Evolutionary conservation across 2,888 invertebrate genomes (phyloP).

Genomic region (Nesidiocoris tenuis): DNA sequence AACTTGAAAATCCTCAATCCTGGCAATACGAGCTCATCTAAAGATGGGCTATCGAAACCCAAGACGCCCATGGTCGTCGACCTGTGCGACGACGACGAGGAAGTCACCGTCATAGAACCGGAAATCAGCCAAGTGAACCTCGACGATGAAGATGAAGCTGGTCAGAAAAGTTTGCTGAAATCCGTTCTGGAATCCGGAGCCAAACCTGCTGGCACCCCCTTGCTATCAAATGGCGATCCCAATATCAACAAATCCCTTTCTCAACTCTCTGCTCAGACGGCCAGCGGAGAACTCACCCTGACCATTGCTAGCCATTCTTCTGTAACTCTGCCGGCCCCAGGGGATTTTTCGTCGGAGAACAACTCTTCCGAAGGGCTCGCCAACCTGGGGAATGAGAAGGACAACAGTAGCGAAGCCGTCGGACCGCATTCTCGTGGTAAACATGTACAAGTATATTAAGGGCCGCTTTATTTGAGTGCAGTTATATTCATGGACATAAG

Average conservation of each 20-base stretch:
- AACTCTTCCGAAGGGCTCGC: not conserved
- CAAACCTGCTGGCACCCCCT: not conserved
- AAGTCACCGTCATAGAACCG: conserved; percentile 22
- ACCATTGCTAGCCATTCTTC: conserved; percentile 6
- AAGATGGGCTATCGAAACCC: not conserved
- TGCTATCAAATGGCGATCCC: not conserved
- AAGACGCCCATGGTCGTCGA: not conserved
- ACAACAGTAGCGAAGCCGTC: not conserved
- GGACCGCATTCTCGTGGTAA: conserved; percentile 4
- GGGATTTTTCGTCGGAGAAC: conserved; percentile 1
- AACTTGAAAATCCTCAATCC: not conserved
- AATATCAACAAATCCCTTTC: not conserved
- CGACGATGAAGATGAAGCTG: not conserved
- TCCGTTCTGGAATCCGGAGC: not conserved
- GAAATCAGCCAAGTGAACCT: conserved; percentile 8
- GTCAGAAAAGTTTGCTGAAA: not conserved
- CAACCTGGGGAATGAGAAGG: not conserved
- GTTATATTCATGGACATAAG: not conserved
- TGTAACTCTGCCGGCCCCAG: conserved; percentile 20
- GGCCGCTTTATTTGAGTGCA: not conserved
- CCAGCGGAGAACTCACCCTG: not conserved
- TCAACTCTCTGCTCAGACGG: not conserved
- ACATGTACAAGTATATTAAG: not conserved
- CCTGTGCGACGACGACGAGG: conserved; percentile 27
- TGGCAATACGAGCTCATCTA: not conserved